Evolutionary conservation across 1,140 invertebrate genomes (phyloP).

Genomic region (Halesus radiatus): DNA sequence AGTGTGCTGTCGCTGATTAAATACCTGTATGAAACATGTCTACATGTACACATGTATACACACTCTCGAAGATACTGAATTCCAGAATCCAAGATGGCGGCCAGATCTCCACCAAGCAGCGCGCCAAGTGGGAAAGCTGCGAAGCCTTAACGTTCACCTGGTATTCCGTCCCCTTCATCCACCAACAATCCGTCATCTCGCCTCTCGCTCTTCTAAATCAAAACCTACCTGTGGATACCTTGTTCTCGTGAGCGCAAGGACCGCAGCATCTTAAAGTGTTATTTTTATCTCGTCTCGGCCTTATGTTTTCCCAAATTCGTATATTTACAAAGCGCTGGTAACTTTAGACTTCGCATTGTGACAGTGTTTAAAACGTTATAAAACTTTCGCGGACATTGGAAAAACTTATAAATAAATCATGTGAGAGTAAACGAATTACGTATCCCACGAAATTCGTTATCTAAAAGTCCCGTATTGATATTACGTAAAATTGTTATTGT

Average conservation of each 20-base stretch:
- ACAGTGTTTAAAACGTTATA: not conserved
- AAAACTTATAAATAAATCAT: not conserved
- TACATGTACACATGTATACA: constrained; percentile 3
- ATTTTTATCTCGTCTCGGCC: constrained; percentile 4
- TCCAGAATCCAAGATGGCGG: constrained; percentile 31
- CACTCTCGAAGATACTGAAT: constrained; percentile 15
- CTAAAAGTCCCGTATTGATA: not conserved
- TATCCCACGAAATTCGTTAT: no score
- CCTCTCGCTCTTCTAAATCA: constrained; percentile 23
- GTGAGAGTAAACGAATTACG: no score
- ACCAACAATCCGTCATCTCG: not conserved
- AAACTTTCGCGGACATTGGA: not conserved
- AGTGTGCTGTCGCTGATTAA: constrained; percentile 12
- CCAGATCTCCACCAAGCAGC: constrained; percentile 4
- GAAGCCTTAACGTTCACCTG: constrained; percentile 28
- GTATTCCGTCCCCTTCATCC: not conserved
- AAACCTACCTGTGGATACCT: constrained; percentile 28
- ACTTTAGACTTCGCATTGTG: not conserved
- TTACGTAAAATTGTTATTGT: constrained; percentile 3
- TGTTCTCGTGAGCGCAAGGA: constrained; percentile 6
- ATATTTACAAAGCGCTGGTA: not conserved
- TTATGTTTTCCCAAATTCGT: constrained; percentile 1
- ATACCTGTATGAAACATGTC: not conserved
- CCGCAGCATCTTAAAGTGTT: constrained; percentile 10
- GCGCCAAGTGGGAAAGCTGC: constrained; percentile 20